Base-by-base conservation (phyloP, 2,888 invertebrate genomes). In the Falcaria lacertinaria region DNA sequence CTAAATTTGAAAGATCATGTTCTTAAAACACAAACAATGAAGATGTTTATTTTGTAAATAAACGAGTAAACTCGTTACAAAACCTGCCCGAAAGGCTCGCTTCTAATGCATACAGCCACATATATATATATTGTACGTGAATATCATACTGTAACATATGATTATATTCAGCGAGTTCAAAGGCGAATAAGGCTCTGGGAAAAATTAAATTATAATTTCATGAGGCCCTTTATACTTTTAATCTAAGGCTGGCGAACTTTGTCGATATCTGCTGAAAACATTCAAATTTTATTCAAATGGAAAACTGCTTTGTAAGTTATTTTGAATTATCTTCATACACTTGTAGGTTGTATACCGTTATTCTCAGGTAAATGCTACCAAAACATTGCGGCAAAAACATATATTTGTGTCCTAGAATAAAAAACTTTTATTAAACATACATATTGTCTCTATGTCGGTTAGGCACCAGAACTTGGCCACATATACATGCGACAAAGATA, bases 201-300 rank as follows among this genome's bases (percentile, higher is more conserved):
- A 70, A 85, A 85, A 86, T 84, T 80, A 84, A 84, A 85, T 85
- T 87, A 85, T 81, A 84, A 85, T 86, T 85, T 86, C 85, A 84
- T 84, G 82, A 84, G 80, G 55, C 59, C 67, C 52, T 69, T 74
- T 67, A 74, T 73, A 68, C 67, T 77, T 83, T 79, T 83, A 83
- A 80, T 82, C 78, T 75, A 61, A 64, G 47, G 11, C 8, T 47
- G 41, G 47, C 50, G 52, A 13, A 25, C 37, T 15, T 37, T 28
- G 28, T 28, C 11, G 28, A 28, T 37, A 25, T 25, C 37, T 15
- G 15, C 22, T 44, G 40, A 45, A 34, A 32, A 45, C 34, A 42
- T 41, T 39, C 40, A 32, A 22, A 19, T 34, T 34, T 46, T 43
- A 32, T 41, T 17, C 39, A 38, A 15, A 42, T 39, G 15, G 22